These are phyloP conservation scores for Coreoperca whiteheadi DNA, from an alignment of 2,113 vertebrate genomes.

Conservation along the genomic window DNA sequence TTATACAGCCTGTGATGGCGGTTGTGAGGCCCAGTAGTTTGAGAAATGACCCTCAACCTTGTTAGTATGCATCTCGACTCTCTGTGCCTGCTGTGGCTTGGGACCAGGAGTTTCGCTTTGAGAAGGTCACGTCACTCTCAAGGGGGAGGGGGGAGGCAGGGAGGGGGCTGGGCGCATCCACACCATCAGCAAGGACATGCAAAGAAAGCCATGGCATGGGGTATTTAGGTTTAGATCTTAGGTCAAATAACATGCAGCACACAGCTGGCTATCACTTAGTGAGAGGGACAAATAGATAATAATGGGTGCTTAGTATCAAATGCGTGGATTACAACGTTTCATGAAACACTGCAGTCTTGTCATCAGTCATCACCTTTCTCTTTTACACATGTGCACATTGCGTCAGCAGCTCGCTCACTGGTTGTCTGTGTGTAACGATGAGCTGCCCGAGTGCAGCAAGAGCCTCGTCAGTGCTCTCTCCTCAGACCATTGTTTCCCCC, in stretches of 20 bases:
- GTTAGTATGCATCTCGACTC: constrained; percentile 62
- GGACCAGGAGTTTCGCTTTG: constrained; percentile 58
- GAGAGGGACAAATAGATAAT: background rate
- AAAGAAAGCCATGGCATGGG: constrained; percentile 35
- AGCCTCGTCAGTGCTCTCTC: constrained; percentile 60
- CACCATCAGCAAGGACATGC: constrained; percentile 55
- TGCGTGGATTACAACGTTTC: background rate
- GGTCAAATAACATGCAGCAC: constrained; percentile 7
- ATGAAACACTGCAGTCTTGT: constrained; percentile 32
- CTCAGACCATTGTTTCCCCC: constrained; percentile 7
- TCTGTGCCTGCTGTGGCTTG: constrained; percentile 47
- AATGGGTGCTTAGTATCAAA: constrained; percentile 5
- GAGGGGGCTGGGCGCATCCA: constrained; percentile 17
- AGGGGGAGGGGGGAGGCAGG: constrained; percentile 37
- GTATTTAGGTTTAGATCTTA: constrained; percentile 24
- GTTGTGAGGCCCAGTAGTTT: constrained; percentile 9
- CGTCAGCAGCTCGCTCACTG: constrained; percentile 50
- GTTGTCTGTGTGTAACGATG: constrained; percentile 1
- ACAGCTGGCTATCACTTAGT: constrained; percentile 8
- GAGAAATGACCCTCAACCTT: constrained; percentile 50
- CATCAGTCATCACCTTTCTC: constrained; percentile 42
- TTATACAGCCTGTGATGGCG: constrained; percentile 5
- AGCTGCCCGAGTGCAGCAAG: constrained; percentile 10
- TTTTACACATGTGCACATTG: constrained; percentile 41
- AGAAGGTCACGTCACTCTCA: constrained; percentile 72